Conservation (phyloP, 2,797 vertebrate genomes). For the Esox lucius region DNA sequence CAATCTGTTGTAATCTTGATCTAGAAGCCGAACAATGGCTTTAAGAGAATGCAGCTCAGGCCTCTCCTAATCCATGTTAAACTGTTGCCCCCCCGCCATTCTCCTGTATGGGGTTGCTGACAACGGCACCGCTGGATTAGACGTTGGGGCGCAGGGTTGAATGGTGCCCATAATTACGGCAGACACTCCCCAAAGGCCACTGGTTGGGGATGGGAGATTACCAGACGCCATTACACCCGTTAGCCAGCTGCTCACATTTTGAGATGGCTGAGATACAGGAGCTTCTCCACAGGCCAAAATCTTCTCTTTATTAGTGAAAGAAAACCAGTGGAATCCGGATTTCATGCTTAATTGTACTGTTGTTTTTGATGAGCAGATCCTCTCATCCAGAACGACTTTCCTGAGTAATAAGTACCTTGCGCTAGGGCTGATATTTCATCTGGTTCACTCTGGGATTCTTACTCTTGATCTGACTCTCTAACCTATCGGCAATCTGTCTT, state of each 20-base stretch:
- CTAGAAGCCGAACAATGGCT: conserved; percentile 47
- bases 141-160: not conserved
- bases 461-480: no score
- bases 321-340: no score
- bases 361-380: no score
- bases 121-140: not conserved
- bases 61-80: conserved; percentile 58
- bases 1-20: conserved; percentile 55
- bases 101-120: not conserved
- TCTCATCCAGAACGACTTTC: no score
- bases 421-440: no score
- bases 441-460: no score
- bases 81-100: conserved; percentile 28
- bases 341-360: no score
- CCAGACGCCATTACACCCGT: not conserved
- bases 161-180: not conserved
- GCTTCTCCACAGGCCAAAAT: not conserved
- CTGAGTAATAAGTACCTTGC: no score
- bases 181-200: not conserved
- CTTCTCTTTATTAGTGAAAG: no score
- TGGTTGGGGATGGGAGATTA: not conserved
- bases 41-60: conserved; percentile 47
- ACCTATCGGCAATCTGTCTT: no score
- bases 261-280: not conserved
- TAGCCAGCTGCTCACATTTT: not conserved